Conservation (phyloP, 2,888 invertebrate species). For the Gymnocheta viridis region DNA sequence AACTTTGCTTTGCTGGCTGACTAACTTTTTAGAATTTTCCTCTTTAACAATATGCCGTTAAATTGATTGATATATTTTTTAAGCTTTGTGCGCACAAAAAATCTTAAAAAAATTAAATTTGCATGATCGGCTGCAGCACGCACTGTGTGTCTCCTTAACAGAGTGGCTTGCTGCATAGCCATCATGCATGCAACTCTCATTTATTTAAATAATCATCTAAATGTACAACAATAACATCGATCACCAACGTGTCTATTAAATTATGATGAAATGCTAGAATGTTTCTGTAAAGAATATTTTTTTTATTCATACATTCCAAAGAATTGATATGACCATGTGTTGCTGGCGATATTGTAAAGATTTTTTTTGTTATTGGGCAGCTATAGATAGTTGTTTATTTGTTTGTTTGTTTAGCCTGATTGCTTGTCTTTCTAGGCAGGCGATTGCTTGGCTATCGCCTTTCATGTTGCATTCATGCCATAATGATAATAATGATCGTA, state of each 20-base stretch:
- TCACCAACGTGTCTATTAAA: conserved; percentile 70
- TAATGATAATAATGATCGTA: conserved; percentile 42
- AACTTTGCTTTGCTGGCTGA: background rate
- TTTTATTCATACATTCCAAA: background rate
- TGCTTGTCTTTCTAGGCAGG: conserved; percentile 45
- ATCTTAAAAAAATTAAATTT: conserved; percentile 40
- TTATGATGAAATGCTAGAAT: conserved; percentile 61
- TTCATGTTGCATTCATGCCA: conserved; percentile 43
- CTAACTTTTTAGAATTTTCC: conserved; percentile 18
- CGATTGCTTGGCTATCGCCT: conserved; percentile 33
- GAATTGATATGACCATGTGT: conserved; percentile 17
- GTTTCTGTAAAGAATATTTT: too few species aligned
- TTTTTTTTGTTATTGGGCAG: background rate
- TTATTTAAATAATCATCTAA: conserved; percentile 62
- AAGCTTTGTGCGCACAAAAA: background rate
- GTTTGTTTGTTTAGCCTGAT: conserved; percentile 49
- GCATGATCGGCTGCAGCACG: conserved; percentile 62
- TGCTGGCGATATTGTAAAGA: conserved; percentile 20
- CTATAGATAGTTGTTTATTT: conserved; percentile 49
- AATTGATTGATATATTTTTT: conserved; percentile 61
- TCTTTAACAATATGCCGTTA: conserved; percentile 63
- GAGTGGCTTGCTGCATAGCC: conserved; percentile 1
- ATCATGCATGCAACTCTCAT: conserved; percentile 40
- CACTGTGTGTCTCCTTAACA: conserved; percentile 23
- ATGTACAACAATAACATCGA: conserved; percentile 64